Percentiles rank a stretch among this genome's conserved stretches.
phyloP scores from a whole-genome alignment of 1,140 invertebrate species.

The Drosophila teissieri region DNA sequence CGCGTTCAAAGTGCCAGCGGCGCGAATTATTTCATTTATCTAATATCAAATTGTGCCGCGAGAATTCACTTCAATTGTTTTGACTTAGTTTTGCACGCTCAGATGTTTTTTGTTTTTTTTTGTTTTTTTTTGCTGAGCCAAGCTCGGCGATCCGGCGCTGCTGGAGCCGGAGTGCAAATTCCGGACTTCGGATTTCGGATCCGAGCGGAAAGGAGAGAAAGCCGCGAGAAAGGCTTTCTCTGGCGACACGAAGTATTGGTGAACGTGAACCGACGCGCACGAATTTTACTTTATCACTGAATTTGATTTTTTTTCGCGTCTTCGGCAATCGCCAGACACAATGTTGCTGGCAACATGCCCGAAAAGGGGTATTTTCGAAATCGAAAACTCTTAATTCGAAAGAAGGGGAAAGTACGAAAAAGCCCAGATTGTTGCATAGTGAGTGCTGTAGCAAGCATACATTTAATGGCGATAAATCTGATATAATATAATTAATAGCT shows the following conservation, averaged over 20 bases:
- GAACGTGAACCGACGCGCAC: slow-evolving; percentile 69
- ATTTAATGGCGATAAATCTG: too few relatives aligned
- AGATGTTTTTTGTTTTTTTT: slow-evolving; percentile 5
- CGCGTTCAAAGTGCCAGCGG: slow-evolving; percentile 3
- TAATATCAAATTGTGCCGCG: slow-evolving; percentile 31
- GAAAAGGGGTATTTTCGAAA: background rate
- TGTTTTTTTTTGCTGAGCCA: slow-evolving; percentile 1
- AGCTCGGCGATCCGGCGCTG: slow-evolving; percentile 43
- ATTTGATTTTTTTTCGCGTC: slow-evolving; percentile 67
- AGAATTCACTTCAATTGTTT: slow-evolving; percentile 43
- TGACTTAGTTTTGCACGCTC: slow-evolving; percentile 32
- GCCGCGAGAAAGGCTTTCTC: slow-evolving; percentile 8
- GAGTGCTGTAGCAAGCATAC: too few relatives aligned
- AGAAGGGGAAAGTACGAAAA: background rate
- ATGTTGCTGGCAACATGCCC: slow-evolving; percentile 9
- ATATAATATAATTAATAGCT: too few relatives aligned
- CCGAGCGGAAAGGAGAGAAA: slow-evolving; percentile 25
- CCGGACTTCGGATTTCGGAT: slow-evolving; percentile 44
- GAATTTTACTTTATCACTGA: slow-evolving; percentile 72
- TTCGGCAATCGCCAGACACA: slow-evolving; percentile 9
- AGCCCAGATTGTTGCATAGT: too few relatives aligned
- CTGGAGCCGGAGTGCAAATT: slow-evolving; percentile 34
- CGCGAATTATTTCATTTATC: slow-evolving; percentile 52
- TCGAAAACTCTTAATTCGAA: background rate
- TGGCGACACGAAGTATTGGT: slow-evolving; percentile 63